These are phyloP conservation scores for Calyptommatus sinebrachiatus DNA, from an alignment of 2,113 vertebrate genomes.

Conservation along the genomic window DNA sequence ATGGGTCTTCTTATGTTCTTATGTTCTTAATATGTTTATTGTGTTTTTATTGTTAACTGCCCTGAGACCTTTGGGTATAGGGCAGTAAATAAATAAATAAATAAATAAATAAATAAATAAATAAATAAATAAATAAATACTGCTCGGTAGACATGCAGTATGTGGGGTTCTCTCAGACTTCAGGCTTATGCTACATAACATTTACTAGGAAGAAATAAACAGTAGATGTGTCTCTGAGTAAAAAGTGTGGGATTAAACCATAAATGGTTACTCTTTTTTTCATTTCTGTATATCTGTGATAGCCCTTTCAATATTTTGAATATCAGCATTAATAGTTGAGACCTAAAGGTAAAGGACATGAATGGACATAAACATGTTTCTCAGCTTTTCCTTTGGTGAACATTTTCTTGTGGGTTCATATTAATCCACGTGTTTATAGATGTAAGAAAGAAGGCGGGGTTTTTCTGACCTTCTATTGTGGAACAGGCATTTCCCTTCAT, in stretches of 20 bases:
- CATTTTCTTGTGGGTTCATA: neutral
- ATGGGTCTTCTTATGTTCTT: too few species aligned
- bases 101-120: too few species aligned
- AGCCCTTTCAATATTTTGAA: neutral
- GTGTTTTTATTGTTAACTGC: too few species aligned
- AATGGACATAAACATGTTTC: neutral
- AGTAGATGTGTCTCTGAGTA: neutral
- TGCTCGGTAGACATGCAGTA: neutral
- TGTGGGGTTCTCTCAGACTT: neutral
- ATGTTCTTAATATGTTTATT: too few species aligned
- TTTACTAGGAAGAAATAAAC: neutral
- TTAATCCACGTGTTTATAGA: neutral
- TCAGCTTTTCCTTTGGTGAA: neutral
- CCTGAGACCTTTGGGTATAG: too few species aligned
- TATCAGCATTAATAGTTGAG: neutral
- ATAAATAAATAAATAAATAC: too few species aligned
- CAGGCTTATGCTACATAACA: neutral
- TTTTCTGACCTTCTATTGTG: neutral
- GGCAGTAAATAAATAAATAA: too few species aligned
- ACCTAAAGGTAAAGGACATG: neutral
- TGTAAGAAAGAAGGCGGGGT: neutral
- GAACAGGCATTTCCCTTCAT: neutral
- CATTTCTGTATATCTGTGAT: neutral
- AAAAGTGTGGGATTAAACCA: neutral
- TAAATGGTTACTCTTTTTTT: slow-evolving; percentile 1